A percentile compares a stretch with the other conserved stretches of the same genome.
Conservation (phyloP, 2,113 vertebrate species). For the Podocnemis expansa region DNA sequence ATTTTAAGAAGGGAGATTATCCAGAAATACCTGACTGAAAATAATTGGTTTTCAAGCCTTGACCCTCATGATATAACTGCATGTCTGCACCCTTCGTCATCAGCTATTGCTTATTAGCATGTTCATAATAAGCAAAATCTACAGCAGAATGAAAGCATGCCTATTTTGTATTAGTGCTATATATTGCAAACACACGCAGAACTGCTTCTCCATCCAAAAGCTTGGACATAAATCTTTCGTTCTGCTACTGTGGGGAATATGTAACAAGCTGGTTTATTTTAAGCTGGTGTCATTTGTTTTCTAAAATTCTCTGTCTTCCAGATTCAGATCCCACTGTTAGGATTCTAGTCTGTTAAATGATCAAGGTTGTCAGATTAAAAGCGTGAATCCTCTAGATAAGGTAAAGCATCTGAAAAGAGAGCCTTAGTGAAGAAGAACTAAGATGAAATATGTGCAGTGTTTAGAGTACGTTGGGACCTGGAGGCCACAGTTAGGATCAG, state of each 20-base stretch:
- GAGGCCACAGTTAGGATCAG: not conserved
- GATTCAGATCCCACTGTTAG: not conserved
- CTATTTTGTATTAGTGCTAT: rapidly evolving
- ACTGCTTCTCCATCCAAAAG: not conserved
- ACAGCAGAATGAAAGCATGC: not conserved
- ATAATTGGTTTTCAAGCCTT: not conserved
- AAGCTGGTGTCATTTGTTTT: not conserved
- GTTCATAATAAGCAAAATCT: not conserved
- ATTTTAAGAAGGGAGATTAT: not conserved
- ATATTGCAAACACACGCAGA: rapidly evolving
- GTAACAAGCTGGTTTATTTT: not conserved
- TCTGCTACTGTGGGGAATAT: not conserved
- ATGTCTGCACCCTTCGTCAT: not conserved
- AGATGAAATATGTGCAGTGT: not conserved
- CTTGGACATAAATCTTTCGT: not conserved
- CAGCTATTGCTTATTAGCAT: not conserved
- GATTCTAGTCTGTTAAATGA: rapidly evolving
- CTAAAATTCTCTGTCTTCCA: not conserved
- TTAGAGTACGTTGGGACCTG: not conserved
- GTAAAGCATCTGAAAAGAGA: not conserved
- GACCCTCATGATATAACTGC: not conserved
- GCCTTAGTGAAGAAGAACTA: not conserved
- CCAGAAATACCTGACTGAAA: not conserved
- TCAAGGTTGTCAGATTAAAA: not conserved
- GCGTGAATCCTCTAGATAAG: not conserved